Conservation (phyloP, 2,113 vertebrate species). For the Sphyrna mokarran region DNA sequence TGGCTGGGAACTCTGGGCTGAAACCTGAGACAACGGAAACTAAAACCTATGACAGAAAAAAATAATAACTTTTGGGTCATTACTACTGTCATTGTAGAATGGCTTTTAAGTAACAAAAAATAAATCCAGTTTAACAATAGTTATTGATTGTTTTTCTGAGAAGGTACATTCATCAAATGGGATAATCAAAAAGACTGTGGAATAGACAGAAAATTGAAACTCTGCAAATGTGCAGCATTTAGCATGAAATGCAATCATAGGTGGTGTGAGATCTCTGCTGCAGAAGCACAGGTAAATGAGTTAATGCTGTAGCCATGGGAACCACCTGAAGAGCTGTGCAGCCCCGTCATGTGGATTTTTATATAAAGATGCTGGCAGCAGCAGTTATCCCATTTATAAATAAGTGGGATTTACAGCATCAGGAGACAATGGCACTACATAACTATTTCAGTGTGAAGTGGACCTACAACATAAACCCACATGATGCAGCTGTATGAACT, state of each 20-base stretch:
- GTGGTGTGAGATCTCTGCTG: neutral
- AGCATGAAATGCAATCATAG: neutral
- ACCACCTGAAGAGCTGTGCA: neutral
- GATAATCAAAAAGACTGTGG: neutral
- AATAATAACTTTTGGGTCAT: neutral
- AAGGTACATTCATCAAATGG: neutral
- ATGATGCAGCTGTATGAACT: neutral
- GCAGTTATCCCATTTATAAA: neutral
- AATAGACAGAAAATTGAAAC: neutral
- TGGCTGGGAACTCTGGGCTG: neutral
- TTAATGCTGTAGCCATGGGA: neutral
- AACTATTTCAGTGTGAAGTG: neutral
- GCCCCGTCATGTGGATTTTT: neutral
- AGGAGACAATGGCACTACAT: neutral
- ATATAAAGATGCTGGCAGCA: neutral
- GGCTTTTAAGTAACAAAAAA: neutral
- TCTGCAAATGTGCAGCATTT: neutral
- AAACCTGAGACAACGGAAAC: neutral
- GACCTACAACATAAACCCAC: neutral
- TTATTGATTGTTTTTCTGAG: neutral
- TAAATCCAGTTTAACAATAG: neutral
- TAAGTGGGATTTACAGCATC: neutral
- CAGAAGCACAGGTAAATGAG: neutral
- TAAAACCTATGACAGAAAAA: neutral
- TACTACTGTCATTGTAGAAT: neutral